These are phyloP conservation scores for Aphrocallistes beatrix DNA, from an alignment of 37 sponge, comb jelly and placozoan genomes.

Conservation along the genomic window DNA sequence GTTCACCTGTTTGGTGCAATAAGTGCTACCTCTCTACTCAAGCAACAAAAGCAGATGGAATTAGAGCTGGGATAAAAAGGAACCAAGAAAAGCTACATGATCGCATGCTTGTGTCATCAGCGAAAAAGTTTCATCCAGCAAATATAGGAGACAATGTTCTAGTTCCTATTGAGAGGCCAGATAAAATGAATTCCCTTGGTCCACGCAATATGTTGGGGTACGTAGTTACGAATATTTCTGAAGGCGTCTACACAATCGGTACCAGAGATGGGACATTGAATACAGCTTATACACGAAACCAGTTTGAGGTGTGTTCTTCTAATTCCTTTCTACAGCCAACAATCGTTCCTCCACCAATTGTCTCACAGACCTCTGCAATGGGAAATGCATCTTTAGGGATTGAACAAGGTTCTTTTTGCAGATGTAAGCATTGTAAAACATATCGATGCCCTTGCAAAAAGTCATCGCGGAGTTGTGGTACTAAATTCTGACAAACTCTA, in stretches of 20 bases:
- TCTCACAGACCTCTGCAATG: background rate
- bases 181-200: background rate
- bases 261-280: background rate
- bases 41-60: too few relatives aligned
- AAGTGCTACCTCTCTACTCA: too few relatives aligned
- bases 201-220: background rate
- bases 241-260: background rate
- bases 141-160: background rate
- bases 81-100: constrained; percentile 7
- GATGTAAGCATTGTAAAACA: background rate
- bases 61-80: background rate
- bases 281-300: background rate
- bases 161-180: background rate
- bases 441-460: background rate
- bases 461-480: background rate
- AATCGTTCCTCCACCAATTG: background rate
- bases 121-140: background rate
- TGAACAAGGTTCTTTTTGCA: background rate
- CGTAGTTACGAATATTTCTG: background rate
- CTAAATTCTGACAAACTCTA: too few relatives aligned
- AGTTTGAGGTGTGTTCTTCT: too few relatives aligned
- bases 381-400: background rate
- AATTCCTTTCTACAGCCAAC: background rate
- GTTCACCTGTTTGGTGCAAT: too few relatives aligned
- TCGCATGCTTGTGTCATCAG: background rate